phyloP scores from a whole-genome alignment of 1,140 invertebrate genomes.

The Carposina sasakii region DNA sequence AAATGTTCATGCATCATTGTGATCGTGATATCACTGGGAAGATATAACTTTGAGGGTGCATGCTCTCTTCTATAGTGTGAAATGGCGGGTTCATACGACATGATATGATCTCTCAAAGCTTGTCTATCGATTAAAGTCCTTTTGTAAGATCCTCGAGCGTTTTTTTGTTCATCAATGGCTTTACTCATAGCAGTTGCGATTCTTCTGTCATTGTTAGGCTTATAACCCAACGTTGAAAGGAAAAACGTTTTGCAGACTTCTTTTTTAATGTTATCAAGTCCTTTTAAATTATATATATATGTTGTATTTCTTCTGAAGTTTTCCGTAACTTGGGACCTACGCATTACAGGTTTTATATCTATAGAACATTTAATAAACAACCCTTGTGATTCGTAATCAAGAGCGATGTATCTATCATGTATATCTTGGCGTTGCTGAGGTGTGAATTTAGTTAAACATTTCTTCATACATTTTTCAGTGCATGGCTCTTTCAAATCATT shows the following conservation, averaged over 20 bases:
- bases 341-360: neutral
- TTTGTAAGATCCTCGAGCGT: neutral
- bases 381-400: neutral
- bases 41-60: neutral
- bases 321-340: neutral
- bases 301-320: neutral
- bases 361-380: neutral
- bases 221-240: neutral
- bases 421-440: neutral
- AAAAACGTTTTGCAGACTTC: slow-evolving; percentile 2
- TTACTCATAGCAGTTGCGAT: neutral
- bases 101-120: neutral
- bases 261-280: neutral
- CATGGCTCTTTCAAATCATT: neutral
- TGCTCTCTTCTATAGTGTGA: slow-evolving; percentile 1
- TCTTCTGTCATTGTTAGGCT: neutral
- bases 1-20: neutral
- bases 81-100: neutral
- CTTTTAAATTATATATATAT: neutral
- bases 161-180: neutral
- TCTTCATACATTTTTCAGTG: neutral
- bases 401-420: neutral
- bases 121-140: neutral
- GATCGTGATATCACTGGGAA: slow-evolving; percentile 2
- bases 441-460: neutral